Percentiles rank a stretch among this genome's conserved stretches.
phyloP scores from a whole-genome alignment of 2,797 vertebrate species.

The Sebastes kiyomatsui region DNA sequence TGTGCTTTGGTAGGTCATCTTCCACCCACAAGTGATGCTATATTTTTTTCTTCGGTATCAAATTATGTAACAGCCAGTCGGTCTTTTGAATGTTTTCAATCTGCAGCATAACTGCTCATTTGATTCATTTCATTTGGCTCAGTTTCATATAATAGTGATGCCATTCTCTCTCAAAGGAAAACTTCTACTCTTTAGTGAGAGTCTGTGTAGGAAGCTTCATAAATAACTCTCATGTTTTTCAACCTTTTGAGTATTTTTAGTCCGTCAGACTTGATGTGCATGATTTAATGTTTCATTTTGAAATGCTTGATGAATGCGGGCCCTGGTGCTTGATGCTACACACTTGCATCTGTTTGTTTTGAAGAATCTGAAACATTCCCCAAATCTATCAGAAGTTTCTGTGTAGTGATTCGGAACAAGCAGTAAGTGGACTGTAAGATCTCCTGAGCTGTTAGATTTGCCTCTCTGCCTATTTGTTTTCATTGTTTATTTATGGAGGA shows the following conservation, averaged over 20 bases:
- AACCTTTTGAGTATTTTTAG: slow-evolving; percentile 20
- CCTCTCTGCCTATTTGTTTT: slow-evolving; percentile 62
- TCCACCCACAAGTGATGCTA: background rate
- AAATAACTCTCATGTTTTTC: slow-evolving; percentile 2
- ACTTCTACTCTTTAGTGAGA: slow-evolving; percentile 1
- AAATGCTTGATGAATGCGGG: background rate
- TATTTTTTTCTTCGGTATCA: background rate
- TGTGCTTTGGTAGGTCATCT: background rate
- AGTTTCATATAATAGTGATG: background rate
- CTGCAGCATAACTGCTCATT: background rate
- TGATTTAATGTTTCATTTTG: slow-evolving; percentile 6
- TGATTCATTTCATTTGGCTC: slow-evolving; percentile 12
- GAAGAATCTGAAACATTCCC: background rate
- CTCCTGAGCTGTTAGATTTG: slow-evolving; percentile 31
- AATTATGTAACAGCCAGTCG: background rate
- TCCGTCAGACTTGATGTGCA: background rate
- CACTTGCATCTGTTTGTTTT: slow-evolving; percentile 9
- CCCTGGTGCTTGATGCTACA: background rate
- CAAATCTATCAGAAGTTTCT: background rate
- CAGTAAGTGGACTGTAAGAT: slow-evolving; percentile 43
- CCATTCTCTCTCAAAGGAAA: background rate
- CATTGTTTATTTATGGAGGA: slow-evolving; percentile 71
- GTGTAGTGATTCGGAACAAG: slow-evolving; percentile 27
- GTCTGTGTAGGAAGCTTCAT: slow-evolving; percentile 21
- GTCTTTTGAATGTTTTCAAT: background rate